Percentiles rank a stretch among this genome's conserved stretches.
Evolutionary conservation across 2,888 invertebrate genomes (phyloP).

Genomic region (Epirrhoe alternata): DNA sequence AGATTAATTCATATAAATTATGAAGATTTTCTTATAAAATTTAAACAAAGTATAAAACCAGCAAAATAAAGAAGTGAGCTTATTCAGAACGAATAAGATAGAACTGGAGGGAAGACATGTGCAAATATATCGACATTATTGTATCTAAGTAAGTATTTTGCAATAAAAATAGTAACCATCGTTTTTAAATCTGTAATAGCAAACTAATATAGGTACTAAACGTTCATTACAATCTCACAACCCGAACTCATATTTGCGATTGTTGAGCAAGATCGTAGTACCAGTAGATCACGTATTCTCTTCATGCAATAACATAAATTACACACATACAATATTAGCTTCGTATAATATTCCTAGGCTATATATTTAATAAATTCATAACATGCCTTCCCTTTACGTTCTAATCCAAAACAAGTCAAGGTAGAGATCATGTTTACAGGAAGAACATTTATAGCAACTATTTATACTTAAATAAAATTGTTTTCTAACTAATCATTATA

Average conservation of each 20-base stretch:
- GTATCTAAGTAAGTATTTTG: not conserved
- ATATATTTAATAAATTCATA: not conserved
- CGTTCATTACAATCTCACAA: no score
- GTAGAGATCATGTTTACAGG: constrained; percentile 52
- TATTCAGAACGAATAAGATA: constrained; percentile 6
- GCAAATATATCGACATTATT: not conserved
- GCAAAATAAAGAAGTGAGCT: constrained; percentile 27
- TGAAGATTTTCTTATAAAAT: constrained; percentile 32
- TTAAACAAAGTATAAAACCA: constrained; percentile 9
- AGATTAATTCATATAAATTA: constrained; percentile 39
- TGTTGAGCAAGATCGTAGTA: no score
- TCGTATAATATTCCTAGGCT: not conserved
- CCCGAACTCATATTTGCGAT: no score
- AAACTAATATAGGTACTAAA: no score
- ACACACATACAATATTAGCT: no score
- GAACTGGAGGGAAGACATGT: constrained; percentile 24
- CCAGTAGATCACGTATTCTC: no score
- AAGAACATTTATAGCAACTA: constrained; percentile 64
- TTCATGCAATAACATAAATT: no score
- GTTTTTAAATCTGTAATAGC: no score
- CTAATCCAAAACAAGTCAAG: constrained; percentile 14
- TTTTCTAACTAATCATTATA: constrained; percentile 68
- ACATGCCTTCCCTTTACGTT: constrained; percentile 20
- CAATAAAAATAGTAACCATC: no score
- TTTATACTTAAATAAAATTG: constrained; percentile 66